These are phyloP conservation scores for Eristalis arbustorum DNA, from an alignment of 2,888 invertebrate genomes.

Conservation along the genomic window DNA sequence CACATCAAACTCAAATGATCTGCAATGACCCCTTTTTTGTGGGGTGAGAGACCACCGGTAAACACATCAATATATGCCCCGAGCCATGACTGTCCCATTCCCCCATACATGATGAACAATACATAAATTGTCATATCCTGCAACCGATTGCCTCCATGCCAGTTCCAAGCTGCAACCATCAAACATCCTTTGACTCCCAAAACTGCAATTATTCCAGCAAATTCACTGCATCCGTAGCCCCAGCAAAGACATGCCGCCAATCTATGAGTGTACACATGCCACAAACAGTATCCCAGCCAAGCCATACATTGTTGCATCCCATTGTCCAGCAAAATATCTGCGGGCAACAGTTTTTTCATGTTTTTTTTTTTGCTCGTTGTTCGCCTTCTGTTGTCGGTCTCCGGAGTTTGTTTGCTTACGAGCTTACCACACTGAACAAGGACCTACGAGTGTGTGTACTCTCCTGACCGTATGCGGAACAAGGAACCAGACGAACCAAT, in stretches of 20 bases:
- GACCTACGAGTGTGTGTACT: background rate
- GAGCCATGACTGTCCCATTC: background rate
- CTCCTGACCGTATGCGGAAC: slow-evolving; percentile 26
- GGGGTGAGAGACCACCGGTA: background rate
- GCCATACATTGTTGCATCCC: slow-evolving; percentile 21
- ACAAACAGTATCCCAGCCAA: background rate
- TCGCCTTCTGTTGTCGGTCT: background rate
- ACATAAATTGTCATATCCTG: slow-evolving; percentile 1
- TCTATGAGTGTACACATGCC: background rate
- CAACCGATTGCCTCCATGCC: background rate
- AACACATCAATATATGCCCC: background rate
- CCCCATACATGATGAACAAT: background rate
- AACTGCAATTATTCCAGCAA: slow-evolving; percentile 7
- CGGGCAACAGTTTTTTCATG: slow-evolving; percentile 1
- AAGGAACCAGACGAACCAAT: slow-evolving; percentile 37
- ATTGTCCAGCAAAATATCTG: slow-evolving; percentile 20
- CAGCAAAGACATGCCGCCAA: slow-evolving; percentile 3
- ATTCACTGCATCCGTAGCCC: slow-evolving; percentile 8
- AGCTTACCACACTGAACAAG: background rate
- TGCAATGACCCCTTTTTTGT: background rate
- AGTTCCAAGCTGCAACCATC: background rate
- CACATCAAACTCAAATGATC: background rate
- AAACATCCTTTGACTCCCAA: background rate
- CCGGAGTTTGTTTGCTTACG: slow-evolving; percentile 13
- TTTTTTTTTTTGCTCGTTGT: background rate